Base-by-base conservation (phyloP, 92 coral and sea anemone species). In the Umimayanthus chanpuru region DNA sequence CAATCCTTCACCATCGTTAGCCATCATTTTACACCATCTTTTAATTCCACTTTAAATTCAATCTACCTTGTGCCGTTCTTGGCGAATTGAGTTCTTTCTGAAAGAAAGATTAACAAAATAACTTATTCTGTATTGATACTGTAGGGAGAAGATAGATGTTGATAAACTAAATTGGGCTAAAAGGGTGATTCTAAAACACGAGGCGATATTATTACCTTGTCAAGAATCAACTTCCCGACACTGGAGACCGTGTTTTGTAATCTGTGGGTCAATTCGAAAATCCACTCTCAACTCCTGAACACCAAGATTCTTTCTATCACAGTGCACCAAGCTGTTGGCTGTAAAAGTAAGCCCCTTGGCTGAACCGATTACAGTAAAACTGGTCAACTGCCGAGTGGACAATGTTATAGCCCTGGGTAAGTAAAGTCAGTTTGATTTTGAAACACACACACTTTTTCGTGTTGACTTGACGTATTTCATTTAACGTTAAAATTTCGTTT, bases 351-450 rank as follows among this genome's bases (percentile, higher is more conserved):
- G 95, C 79, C 95, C 98, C 11, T 86, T 95, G 9, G 93, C 92
- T 79, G 98, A 95, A 53, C 98, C 99, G 12, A 92, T 96, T 72
- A 91, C 94, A n/a, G 96, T 97, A 8, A 93, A 91, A 68, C 96
- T 97, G 21, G 97, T 97, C 39, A 97, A 97, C 93, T 97, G 98
- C 84, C 96, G 92, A 83, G 96, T 93, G 23, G 99, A 97, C 85
- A 97, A 93, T 89, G 76, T 96, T 74, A 87, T 97, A 26, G 92
- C 98, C 9, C 85, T 97, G 0, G 98, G 98, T 96, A 90, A 68
- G 95, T 21, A 61, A 9, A 61, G 29, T 9, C 25, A 39, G 55
- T 75, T 43, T 6, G 30, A 67, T 2, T 30, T 81, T 53, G 28
- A 58, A 10, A 44, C 18, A 64, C 76, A 81, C 36, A 2, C 36